Conservation (phyloP, 2,797 vertebrate genomes). For the Pipistrellus kuhlii region DNA sequence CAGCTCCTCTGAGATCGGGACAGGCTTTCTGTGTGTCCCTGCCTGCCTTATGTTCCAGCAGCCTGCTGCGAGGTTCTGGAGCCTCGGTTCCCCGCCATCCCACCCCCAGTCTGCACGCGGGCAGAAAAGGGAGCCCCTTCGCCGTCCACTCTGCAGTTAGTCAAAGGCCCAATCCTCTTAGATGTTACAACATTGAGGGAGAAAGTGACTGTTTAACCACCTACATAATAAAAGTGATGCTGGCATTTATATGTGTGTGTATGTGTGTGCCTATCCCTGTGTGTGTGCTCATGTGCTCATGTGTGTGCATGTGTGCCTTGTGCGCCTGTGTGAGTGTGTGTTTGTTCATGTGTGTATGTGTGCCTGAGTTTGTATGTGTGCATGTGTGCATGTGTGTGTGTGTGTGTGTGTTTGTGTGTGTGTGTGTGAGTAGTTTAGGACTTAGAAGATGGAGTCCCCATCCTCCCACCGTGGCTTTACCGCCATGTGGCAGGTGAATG, state of each 20-base stretch:
- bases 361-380: neutral
- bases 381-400: neutral
- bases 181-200: constrained; percentile 50
- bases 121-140: neutral
- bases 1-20: constrained; percentile 3
- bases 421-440: neutral
- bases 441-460: neutral
- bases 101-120: neutral
- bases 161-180: neutral
- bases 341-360: neutral
- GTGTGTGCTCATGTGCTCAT: neutral
- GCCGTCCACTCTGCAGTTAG: neutral
- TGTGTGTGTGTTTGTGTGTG: neutral
- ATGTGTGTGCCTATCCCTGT: neutral
- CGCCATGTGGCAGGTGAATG: neutral
- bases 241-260: neutral
- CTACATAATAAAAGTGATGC: constrained; percentile 3
- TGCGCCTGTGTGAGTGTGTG: neutral
- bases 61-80: constrained; percentile 32
- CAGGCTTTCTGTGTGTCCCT: neutral
- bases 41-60: neutral
- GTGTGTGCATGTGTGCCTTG: neutral
- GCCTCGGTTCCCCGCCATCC: neutral
- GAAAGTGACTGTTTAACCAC: constrained; percentile 51
- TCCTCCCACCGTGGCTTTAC: neutral